Conservation (phyloP, 2,797 vertebrate species). For the Apodemus agrarius region DNA sequence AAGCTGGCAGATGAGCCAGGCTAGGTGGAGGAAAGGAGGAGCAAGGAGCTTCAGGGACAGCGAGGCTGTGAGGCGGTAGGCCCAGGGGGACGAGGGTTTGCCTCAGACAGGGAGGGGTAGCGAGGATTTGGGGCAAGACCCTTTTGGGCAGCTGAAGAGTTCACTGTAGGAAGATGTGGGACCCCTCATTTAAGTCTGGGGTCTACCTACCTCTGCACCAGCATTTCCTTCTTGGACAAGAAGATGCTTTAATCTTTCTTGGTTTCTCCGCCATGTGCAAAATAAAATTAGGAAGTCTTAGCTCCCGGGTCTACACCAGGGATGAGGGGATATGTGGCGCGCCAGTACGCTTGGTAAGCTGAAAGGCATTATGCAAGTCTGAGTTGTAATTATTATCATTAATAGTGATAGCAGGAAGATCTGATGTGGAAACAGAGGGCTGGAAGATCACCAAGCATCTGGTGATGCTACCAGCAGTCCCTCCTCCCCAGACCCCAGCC, state of each 20-base stretch:
- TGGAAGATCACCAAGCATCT: not conserved
- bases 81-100: not conserved
- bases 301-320: not conserved
- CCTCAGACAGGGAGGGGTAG: not conserved
- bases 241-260: not conserved
- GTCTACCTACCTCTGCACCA: not conserved
- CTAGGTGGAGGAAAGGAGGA: too few relatives aligned
- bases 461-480: not conserved
- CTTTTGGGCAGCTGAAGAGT: not conserved
- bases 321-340: not conserved
- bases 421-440: conserved; percentile 34
- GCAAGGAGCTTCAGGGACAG: not conserved
- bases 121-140: not conserved
- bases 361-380: conserved; percentile 41
- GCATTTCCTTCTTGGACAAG: not conserved
- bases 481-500: not conserved
- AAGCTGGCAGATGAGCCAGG: not conserved
- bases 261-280: not conserved
- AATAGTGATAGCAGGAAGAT: conserved; percentile 30
- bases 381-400: conserved; percentile 65
- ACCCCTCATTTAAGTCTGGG: not conserved
- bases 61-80: not conserved
- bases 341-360: conserved; percentile 13
- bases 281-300: not conserved
- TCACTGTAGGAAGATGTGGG: not conserved